Evolutionary conservation across 1,140 invertebrate species (phyloP).

Genomic region (Pseudachorutes palmiensis): DNA sequence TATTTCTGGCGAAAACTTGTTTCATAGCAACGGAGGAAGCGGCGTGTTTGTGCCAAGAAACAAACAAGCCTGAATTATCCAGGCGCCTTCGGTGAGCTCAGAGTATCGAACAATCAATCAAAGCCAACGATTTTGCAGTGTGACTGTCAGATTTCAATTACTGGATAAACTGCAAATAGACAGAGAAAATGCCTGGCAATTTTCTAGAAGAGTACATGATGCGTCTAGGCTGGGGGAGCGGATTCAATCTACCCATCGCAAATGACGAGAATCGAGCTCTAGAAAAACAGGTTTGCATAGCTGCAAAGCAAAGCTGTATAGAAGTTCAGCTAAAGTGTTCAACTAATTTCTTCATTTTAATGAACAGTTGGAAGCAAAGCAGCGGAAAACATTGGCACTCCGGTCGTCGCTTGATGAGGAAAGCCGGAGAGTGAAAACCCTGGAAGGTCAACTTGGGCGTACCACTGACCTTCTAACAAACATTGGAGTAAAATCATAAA

Average conservation of each 20-base stretch:
- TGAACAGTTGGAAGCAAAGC: constrained; percentile 25
- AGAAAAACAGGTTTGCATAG: constrained; percentile 51
- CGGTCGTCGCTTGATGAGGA: constrained; percentile 17
- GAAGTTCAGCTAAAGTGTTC: too few species aligned
- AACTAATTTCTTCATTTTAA: neutral
- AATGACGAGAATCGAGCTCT: constrained; percentile 59
- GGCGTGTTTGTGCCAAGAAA: too few species aligned
- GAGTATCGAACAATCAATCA: neutral
- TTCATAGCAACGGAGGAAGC: too few species aligned
- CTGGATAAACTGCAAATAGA: neutral
- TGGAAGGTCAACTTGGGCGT: neutral
- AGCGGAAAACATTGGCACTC: constrained; percentile 14
- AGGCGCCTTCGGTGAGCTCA: too few species aligned
- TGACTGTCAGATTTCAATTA: neutral
- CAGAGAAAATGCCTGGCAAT: constrained; percentile 14
- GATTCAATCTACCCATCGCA: constrained; percentile 61
- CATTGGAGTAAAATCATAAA: too few species aligned
- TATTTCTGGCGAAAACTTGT: too few species aligned
- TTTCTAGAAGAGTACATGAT: constrained; percentile 16
- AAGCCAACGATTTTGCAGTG: neutral
- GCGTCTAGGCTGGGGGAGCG: constrained; percentile 59
- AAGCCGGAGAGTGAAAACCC: neutral
- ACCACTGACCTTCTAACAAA: neutral
- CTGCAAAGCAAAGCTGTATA: neutral
- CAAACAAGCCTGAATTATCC: too few species aligned